Conservation (phyloP, 2,888 invertebrate species). For the Morpho achilles region DNA sequence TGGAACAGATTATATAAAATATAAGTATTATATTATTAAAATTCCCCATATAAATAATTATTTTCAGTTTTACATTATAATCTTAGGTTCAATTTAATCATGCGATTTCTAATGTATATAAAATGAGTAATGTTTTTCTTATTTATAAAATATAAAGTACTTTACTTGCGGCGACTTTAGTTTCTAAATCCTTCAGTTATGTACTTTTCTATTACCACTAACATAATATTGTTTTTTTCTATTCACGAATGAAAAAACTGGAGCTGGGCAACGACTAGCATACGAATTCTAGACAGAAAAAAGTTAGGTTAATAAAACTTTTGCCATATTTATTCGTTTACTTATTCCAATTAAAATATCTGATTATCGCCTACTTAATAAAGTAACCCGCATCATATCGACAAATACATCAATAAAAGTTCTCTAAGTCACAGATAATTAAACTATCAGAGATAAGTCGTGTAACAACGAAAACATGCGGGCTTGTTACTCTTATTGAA, state of each 20-base stretch:
- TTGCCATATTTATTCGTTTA: not conserved
- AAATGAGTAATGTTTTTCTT: too few species aligned
- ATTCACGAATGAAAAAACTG: too few species aligned
- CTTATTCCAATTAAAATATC: not conserved
- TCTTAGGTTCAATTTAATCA: not conserved
- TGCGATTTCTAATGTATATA: not conserved
- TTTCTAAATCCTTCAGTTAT: not conserved
- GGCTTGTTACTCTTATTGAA: slow-evolving; percentile 27
- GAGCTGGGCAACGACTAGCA: too few species aligned
- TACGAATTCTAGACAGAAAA: too few species aligned
- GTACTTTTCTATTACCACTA: too few species aligned
- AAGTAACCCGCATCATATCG: slow-evolving; percentile 39
- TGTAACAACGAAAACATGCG: slow-evolving; percentile 37
- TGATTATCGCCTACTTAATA: slow-evolving; percentile 20
- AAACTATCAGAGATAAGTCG: slow-evolving; percentile 41
- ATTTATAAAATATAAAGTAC: too few species aligned
- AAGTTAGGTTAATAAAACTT: not conserved
- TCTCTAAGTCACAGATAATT: slow-evolving; percentile 40
- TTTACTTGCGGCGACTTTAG: not conserved
- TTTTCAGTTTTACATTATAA: slow-evolving; percentile 2
- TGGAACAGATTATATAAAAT: not conserved
- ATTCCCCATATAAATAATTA: not conserved
- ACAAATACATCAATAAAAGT: slow-evolving; percentile 42
- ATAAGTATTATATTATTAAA: slow-evolving; percentile 2
- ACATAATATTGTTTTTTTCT: too few species aligned